phyloP scores from a whole-genome alignment of 2,888 invertebrate species.

The Abrostola triplasia region DNA sequence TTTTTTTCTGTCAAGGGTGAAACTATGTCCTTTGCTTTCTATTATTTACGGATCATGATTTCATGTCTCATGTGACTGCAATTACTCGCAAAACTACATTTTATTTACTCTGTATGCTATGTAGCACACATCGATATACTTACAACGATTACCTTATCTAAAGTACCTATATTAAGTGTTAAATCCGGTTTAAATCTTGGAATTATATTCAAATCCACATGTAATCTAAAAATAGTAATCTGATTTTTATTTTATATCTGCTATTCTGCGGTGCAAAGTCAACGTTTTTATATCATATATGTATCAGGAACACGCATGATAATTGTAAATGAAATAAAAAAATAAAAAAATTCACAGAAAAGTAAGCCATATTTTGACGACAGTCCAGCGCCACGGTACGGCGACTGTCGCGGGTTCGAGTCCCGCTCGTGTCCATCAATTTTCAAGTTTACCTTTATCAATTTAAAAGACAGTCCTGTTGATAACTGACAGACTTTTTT shows the following conservation, averaged over 20 bases:
- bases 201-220: slow-evolving; percentile 27
- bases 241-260: slow-evolving; percentile 1
- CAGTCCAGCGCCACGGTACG: no score
- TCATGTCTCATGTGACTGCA: not conserved
- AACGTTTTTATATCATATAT: no score
- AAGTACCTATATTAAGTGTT: slow-evolving; percentile 7
- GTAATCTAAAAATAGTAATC: slow-evolving; percentile 28
- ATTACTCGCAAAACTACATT: not conserved
- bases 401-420: no score
- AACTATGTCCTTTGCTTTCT: slow-evolving; percentile 5
- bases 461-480: no score
- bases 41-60: slow-evolving; percentile 7
- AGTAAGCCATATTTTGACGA: no score
- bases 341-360: no score
- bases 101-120: not conserved
- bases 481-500: no score
- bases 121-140: not conserved
- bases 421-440: no score
- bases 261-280: not conserved
- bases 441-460: no score
- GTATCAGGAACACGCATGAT: no score
- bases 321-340: no score
- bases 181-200: slow-evolving; percentile 12
- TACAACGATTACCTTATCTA: slow-evolving; percentile 5
- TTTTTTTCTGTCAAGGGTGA: slow-evolving; percentile 32